Evolutionary conservation across 2,888 invertebrate species (phyloP).

Genomic region (Callosobruchus maculatus): DNA sequence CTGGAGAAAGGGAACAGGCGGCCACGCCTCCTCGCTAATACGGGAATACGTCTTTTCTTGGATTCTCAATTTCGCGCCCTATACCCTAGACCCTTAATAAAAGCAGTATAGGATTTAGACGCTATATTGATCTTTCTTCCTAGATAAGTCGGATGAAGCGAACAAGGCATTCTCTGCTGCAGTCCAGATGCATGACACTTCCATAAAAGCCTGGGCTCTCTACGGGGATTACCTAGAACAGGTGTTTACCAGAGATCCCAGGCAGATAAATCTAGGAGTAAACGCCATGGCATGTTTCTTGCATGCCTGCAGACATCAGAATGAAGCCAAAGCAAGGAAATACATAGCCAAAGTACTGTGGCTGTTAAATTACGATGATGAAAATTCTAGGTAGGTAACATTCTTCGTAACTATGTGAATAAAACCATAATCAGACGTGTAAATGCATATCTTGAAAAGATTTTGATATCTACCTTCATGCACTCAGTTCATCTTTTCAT

Average conservation of each 20-base stretch:
- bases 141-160: conserved; percentile 85
- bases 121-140: neutral
- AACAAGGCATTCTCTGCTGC: conserved; percentile 95
- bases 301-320: conserved; percentile 93
- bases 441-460: too few species aligned
- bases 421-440: too few species aligned
- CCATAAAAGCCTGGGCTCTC: conserved; percentile 93
- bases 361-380: conserved; percentile 91
- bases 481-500: too few species aligned
- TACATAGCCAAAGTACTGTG: conserved; percentile 93
- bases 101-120: too few species aligned
- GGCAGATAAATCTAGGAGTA: conserved; percentile 69
- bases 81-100: too few species aligned
- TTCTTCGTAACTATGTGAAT: too few species aligned
- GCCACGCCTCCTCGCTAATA: too few species aligned
- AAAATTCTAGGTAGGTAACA: conserved; percentile 54
- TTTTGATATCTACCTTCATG: too few species aligned
- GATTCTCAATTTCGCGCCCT: too few species aligned
- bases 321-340: conserved; percentile 91
- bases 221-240: conserved; percentile 97
- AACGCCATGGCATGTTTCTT: conserved; percentile 92
- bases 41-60: too few species aligned
- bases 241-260: conserved; percentile 76
- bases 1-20: too few species aligned
- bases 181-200: conserved; percentile 86